A percentile compares a stretch with the other conserved stretches of the same genome.
Evolutionary conservation across 2,797 vertebrate species (phyloP).

Genomic region (Arnoldichthys spilopterus): DNA sequence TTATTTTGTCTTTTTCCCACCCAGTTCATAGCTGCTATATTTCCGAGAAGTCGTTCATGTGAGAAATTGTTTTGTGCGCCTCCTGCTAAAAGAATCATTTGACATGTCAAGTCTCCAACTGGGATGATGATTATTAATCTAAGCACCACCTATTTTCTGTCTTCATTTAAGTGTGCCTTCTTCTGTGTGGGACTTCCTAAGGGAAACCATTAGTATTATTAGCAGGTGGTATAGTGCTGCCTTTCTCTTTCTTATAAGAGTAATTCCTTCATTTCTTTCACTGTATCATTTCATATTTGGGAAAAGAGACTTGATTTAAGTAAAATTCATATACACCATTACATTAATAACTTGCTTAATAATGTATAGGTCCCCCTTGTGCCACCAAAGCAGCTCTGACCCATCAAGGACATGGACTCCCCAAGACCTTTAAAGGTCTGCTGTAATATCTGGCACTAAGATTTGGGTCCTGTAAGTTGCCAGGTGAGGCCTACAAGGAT

Average conservation of each 20-base stretch:
- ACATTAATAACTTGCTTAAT: too few relatives aligned
- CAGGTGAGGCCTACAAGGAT: too few relatives aligned
- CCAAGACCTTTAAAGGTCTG: too few relatives aligned
- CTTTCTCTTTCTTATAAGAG: conserved; percentile 11
- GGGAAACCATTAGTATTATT: conserved; percentile 9
- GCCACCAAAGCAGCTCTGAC: too few relatives aligned
- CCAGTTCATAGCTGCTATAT: conserved; percentile 69
- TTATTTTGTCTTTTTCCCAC: conserved; percentile 49
- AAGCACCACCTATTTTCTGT: conserved; percentile 20
- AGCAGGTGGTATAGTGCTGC: conserved; percentile 13
- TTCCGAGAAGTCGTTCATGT: conserved; percentile 69
- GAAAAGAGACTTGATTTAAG: neutral
- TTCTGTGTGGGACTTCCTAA: neutral
- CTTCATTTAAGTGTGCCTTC: neutral
- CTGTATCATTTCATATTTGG: neutral
- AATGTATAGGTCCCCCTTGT: too few relatives aligned
- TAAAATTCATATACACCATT: too few relatives aligned
- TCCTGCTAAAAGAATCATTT: conserved; percentile 69
- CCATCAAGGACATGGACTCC: too few relatives aligned
- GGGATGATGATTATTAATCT: conserved; percentile 62
- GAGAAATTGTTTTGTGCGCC: conserved; percentile 77
- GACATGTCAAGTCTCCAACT: conserved; percentile 60
- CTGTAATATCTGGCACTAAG: too few relatives aligned
- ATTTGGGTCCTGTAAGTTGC: too few relatives aligned
- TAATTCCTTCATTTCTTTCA: neutral